Base-by-base conservation (phyloP, 2,888 invertebrate genomes). In the Pherbina coryleti region DNA sequence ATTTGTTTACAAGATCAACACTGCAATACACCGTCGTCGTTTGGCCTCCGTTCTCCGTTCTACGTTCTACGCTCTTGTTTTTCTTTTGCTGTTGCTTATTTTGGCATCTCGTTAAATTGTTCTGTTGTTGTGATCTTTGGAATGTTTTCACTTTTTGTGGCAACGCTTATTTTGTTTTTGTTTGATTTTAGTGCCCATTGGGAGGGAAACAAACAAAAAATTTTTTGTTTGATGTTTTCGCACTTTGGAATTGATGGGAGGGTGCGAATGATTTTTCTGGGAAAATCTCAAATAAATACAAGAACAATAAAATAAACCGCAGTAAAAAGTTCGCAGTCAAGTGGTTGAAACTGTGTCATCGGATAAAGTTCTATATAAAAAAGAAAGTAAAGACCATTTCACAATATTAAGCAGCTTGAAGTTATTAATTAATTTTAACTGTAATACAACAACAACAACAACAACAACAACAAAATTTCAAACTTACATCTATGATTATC, bases 21-120 rank as follows among this genome's bases (percentile, higher is more conserved):
- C 78, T 82, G 83, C 82, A 81, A 86, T 85, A 86, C 82, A 44
- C n/a, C 34, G 25, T 17, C 17, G 49, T 9, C 37, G 34, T 34
- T 34, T 53, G 34, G 31, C 60, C 34, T 60, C 69, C 17, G 76
- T 62, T 84, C 85, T 85, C 84, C 81, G n/a, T n/a, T n/a, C 34
- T 60, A 60, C 17, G 76, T 62, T 84, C 85, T 85, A 84, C 81
- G 82, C 64, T 71, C 11, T 51, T 64, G 25, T 51, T 64, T 37
- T 62, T 71, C 22, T 76, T 53, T 19, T 71, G 64, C 28, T 51
- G 49, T 60, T 64, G 44, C 60, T 73, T 81, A 75, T 81, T 82
- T 81, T 81, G 80, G 81, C 82, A 82, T 81, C 82, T 82, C 79
- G 80, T 82, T 82, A 82, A 82, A 81, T 79, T 81, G 82, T 79